phyloP scores from a whole-genome alignment of 2,888 invertebrate species.

The Drepana falcataria region DNA sequence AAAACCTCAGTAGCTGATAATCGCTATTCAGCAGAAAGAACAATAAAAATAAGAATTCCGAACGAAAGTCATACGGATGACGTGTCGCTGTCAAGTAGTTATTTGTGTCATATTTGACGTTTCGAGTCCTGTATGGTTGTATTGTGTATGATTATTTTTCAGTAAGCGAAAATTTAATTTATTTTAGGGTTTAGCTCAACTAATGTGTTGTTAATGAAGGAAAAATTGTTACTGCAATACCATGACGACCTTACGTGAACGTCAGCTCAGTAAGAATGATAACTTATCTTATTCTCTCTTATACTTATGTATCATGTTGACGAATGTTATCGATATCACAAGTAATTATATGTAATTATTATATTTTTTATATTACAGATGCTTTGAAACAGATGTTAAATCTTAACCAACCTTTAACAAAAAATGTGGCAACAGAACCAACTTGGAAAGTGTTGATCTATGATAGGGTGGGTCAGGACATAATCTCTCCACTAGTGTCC shows the following conservation, averaged over 20 bases:
- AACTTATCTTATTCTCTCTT: too few species aligned
- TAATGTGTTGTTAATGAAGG: slow-evolving; percentile 14
- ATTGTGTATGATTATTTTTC: not conserved
- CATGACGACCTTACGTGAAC: slow-evolving; percentile 84
- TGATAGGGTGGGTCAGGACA: slow-evolving; percentile 97
- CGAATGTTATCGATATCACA: slow-evolving; percentile 3
- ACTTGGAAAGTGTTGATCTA: slow-evolving; percentile 98
- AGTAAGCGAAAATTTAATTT: slow-evolving; percentile 7
- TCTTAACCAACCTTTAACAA: slow-evolving; percentile 89
- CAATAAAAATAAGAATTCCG: not conserved
- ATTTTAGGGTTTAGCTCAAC: slow-evolving; percentile 3
- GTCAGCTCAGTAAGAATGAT: slow-evolving; percentile 82
- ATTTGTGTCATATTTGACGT: slow-evolving; percentile 6
- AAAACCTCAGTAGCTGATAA: too few species aligned
- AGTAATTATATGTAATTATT: not conserved
- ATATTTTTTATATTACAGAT: slow-evolving; percentile 76
- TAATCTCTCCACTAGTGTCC: slow-evolving; percentile 97
- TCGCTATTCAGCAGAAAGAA: too few species aligned
- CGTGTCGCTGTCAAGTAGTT: slow-evolving; percentile 9
- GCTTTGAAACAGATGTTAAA: slow-evolving; percentile 97
- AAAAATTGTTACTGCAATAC: slow-evolving; percentile 25
- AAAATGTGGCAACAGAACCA: slow-evolving; percentile 89
- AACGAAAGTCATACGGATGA: not conserved
- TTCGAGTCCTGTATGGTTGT: not conserved
- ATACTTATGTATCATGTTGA: too few species aligned